phyloP scores from a whole-genome alignment of 2,797 vertebrate genomes.

The Urosaurus nigricauda region DNA sequence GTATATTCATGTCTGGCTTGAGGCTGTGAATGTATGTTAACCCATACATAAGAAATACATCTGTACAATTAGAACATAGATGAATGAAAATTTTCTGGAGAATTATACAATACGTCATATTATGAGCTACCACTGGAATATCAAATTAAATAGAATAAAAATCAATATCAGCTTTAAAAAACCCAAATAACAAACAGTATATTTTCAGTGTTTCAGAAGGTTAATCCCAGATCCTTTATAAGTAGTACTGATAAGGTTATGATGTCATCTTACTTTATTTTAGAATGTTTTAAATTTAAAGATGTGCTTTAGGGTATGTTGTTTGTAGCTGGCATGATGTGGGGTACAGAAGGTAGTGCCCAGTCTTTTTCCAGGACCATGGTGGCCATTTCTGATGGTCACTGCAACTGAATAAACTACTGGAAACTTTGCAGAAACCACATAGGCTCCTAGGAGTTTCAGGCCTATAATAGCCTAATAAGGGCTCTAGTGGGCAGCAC shows the following conservation, averaged over 20 bases:
- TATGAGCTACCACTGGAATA: not conserved
- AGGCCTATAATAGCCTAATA: too few species aligned
- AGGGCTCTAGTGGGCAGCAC: too few species aligned
- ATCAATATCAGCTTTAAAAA: not conserved
- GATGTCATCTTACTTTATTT: not conserved
- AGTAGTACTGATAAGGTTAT: not conserved
- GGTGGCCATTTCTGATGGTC: too few species aligned
- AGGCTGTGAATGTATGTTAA: not conserved
- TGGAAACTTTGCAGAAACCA: too few species aligned
- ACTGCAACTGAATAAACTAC: too few species aligned
- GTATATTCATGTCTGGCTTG: not conserved
- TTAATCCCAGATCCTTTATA: not conserved
- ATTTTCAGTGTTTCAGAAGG: not conserved
- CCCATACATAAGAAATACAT: not conserved
- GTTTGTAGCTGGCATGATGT: too few species aligned
- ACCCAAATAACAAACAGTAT: not conserved
- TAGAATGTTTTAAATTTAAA: not conserved
- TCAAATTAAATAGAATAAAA: not conserved
- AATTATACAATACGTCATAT: not conserved
- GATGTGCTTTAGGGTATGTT: too few species aligned
- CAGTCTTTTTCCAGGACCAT: too few species aligned
- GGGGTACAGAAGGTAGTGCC: too few species aligned
- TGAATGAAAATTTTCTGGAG: not conserved
- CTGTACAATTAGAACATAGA: not conserved
- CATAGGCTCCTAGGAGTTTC: too few species aligned